Base-by-base conservation (phyloP, 2,888 invertebrate species). In the Scaptodrosophila latifasciaeformis region DNA sequence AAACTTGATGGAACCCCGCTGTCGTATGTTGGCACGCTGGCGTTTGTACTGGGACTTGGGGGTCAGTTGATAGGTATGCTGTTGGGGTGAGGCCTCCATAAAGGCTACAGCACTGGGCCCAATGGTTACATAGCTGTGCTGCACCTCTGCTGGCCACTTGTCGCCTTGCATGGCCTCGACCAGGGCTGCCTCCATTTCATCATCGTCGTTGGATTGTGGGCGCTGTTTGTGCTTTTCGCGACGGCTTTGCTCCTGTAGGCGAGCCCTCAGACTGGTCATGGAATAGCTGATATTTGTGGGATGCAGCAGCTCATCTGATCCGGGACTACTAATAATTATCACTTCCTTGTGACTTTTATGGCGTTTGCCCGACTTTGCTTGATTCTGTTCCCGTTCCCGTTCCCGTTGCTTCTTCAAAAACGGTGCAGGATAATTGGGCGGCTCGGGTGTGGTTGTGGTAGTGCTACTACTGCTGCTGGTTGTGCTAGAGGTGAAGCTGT, bases 341-440 rank as follows among this genome's bases (percentile, higher is more conserved):
- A 53, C 47, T 15, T 78, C 63, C 46, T 63, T 69, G 15, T 59
- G 63, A 1, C 63, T 61, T 29, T 35, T 31, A 24, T 39, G 6
- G 49, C 19, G 0, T 12, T 40, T 40, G 12, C 24, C 19, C 10
- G 19, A n/a, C 40, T 40, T 40, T 9, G 7, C n/a, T 0, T 10
- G 1, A 1, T 40, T n/a, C n/a, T 44, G 50, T 10, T 42, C 24
- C 2, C 31, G 19, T 30, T 75, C 71, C 0, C 71, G 62, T 43
- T 74, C 82, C 1, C 76, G 74, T 27, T 59, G 66, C 47, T 68
- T 78, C 49, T 80, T 75, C 0, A 85, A 59, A 53, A 80, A 85
- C 5, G 67, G 54, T 0, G 78, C 62, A 0, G 84, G 85, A 67
- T 85, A 85, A 44, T 85, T 84, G 5, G 85, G 84, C 2, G 65